phyloP scores from a whole-genome alignment of 2,797 vertebrate genomes.

The Sciaenops ocellatus region DNA sequence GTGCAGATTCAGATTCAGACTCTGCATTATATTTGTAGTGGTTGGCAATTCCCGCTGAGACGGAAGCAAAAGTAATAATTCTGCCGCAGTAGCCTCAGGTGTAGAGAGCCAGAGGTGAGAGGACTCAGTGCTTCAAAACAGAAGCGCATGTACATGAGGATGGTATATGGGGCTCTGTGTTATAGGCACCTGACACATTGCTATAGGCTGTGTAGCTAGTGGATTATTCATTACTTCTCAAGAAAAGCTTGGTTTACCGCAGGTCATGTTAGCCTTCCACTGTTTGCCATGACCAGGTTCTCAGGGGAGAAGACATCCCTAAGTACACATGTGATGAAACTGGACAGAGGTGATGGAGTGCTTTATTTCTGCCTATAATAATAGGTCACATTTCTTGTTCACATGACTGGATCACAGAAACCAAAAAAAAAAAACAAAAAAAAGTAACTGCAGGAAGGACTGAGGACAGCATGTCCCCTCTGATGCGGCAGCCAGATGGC shows the following conservation, averaged over 20 bases:
- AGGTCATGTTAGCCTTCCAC: not conserved
- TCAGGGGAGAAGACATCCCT: not conserved
- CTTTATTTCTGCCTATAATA: conserved; percentile 32
- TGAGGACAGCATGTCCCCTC: conserved; percentile 58
- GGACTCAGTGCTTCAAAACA: conserved; percentile 33
- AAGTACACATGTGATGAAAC: conserved; percentile 15
- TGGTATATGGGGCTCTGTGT: conserved; percentile 9
- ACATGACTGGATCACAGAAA: conserved; percentile 48
- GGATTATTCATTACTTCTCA: conserved; percentile 33
- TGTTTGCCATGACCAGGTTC: not conserved
- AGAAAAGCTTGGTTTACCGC: conserved; percentile 19
- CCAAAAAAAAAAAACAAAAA: conserved; percentile 15
- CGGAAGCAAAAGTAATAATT: conserved; percentile 48
- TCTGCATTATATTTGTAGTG: conserved; percentile 56
- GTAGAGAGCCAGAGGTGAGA: conserved; percentile 39
- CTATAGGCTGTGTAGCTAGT: not conserved
- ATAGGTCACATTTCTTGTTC: conserved; percentile 40
- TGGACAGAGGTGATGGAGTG: not conserved
- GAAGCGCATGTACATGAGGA: conserved; percentile 15
- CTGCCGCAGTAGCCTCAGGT: conserved; percentile 48
- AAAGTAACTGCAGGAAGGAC: conserved; percentile 37
- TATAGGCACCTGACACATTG: conserved; percentile 34
- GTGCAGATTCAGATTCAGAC: conserved; percentile 55
- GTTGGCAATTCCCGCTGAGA: conserved; percentile 51
- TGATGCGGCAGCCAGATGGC: conserved; percentile 63